Conservation (phyloP, 2,797 vertebrate species). For the Phrynocephalus vlangalii region DNA sequence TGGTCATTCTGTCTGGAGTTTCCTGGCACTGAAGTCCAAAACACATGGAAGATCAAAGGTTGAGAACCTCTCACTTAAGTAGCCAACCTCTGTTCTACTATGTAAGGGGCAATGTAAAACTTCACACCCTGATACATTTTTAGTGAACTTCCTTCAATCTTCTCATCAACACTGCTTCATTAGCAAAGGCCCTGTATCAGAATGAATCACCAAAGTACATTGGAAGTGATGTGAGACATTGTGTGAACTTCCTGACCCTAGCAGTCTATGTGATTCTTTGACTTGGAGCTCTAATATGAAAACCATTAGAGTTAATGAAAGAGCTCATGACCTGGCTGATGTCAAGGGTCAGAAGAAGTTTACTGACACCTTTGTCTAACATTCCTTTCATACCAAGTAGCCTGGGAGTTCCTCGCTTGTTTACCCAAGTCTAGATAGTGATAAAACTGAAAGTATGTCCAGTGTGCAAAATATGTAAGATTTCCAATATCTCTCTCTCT, state of each 20-base stretch:
- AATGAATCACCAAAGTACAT: conserved; percentile 50
- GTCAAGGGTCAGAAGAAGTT: conserved; percentile 66
- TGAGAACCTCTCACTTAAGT: background rate
- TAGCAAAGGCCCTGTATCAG: conserved; percentile 55
- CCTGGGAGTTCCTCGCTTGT: conserved; percentile 46
- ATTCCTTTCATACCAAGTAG: conserved; percentile 60
- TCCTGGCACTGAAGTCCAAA: too few relatives aligned
- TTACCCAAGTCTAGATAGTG: conserved; percentile 44
- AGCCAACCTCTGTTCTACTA: background rate
- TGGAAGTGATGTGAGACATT: conserved; percentile 48
- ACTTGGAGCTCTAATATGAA: conserved; percentile 64
- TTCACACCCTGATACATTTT: conserved; percentile 42
- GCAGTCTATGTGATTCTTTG: conserved; percentile 65
- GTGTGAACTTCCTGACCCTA: conserved; percentile 59
- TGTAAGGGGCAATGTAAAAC: conserved; percentile 18
- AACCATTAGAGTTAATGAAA: conserved; percentile 71
- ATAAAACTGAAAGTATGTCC: background rate
- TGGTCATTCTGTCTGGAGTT: background rate
- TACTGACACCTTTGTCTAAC: conserved; percentile 67
- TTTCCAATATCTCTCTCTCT: background rate
- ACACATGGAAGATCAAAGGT: too few relatives aligned
- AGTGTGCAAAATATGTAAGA: background rate
- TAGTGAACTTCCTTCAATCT: conserved; percentile 40
- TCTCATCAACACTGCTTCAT: conserved; percentile 62
- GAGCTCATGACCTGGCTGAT: conserved; percentile 46